A percentile compares a stretch with the other conserved stretches of the same genome.
Evolutionary conservation across 2,888 invertebrate species (phyloP).

Genomic region (Cephus pulcher): DNA sequence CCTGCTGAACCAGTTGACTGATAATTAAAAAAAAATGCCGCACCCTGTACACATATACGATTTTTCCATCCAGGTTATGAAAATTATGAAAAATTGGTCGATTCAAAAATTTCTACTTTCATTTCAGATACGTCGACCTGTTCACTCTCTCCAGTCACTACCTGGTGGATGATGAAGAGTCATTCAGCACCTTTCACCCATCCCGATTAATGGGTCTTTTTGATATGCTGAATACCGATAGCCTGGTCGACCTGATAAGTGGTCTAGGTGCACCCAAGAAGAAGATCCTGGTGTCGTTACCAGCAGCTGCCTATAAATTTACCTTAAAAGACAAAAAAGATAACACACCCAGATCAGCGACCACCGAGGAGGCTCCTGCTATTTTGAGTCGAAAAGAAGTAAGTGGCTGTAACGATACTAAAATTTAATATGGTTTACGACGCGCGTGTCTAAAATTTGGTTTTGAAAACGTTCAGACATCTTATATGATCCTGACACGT

Average conservation of each 20-base stretch:
- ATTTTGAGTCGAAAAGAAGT: slow-evolving; percentile 72
- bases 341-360: slow-evolving; percentile 78
- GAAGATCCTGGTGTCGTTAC: slow-evolving; percentile 78
- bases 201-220: slow-evolving; percentile 80
- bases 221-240: slow-evolving; percentile 84
- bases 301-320: slow-evolving; percentile 78
- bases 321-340: slow-evolving; percentile 73
- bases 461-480: too few species aligned
- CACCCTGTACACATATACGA: too few species aligned
- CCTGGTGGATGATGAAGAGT: slow-evolving; percentile 74
- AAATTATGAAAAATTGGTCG: neutral
- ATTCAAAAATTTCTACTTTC: neutral
- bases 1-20: slow-evolving; percentile 35
- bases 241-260: slow-evolving; percentile 78
- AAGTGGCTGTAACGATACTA: slow-evolving; percentile 11
- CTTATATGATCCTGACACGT: too few species aligned
- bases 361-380: slow-evolving; percentile 70
- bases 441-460: too few species aligned
- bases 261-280: slow-evolving; percentile 79
- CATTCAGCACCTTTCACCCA: slow-evolving; percentile 76
- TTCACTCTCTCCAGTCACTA: slow-evolving; percentile 78
- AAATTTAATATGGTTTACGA: too few species aligned
- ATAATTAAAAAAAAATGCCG: too few species aligned
- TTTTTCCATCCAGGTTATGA: too few species aligned
- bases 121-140: slow-evolving; percentile 71